A percentile compares a stretch with the other conserved stretches of the same genome.
phyloP scores from a whole-genome alignment of 2,797 vertebrate genomes.

The Vireo griseus region DNA sequence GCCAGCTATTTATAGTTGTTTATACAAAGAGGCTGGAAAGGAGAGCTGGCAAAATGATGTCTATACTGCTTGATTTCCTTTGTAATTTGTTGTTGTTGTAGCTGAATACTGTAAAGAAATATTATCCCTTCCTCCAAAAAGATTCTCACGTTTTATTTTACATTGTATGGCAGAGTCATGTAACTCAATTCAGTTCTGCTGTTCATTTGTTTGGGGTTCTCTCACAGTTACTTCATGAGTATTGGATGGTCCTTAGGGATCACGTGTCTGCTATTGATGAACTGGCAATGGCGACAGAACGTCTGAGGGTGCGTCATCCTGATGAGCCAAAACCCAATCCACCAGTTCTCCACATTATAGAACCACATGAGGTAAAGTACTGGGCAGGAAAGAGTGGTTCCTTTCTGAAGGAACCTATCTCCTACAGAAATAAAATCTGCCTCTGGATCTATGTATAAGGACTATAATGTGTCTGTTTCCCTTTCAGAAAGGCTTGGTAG shows the following conservation, averaged over 20 bases:
- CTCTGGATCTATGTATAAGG: rapidly evolving
- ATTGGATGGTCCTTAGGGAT: conserved; percentile 97
- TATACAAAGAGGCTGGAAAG: neutral
- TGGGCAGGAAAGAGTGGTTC: neutral
- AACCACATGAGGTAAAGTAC: conserved; percentile 87
- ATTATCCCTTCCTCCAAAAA: neutral
- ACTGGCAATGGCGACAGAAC: conserved; percentile 95
- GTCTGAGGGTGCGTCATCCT: conserved; percentile 89
- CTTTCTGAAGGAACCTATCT: neutral
- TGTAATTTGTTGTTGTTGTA: neutral
- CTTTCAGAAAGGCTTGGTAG: neutral
- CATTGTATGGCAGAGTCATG: neutral
- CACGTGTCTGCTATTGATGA: conserved; percentile 97
- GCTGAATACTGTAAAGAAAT: neutral
- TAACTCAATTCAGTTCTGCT: neutral
- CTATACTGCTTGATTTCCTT: neutral
- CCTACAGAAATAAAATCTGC: neutral
- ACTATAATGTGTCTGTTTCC: neutral
- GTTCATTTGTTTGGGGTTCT: neutral
- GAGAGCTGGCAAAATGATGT: neutral
- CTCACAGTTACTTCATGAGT: conserved; percentile 91
- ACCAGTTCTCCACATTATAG: conserved; percentile 96
- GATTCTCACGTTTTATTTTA: neutral
- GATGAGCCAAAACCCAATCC: conserved; percentile 89
- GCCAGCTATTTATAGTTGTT: neutral